These are phyloP conservation scores for Hydrocynus forskahlii DNA, from an alignment of 2,797 vertebrate genomes.

Conservation along the genomic window DNA sequence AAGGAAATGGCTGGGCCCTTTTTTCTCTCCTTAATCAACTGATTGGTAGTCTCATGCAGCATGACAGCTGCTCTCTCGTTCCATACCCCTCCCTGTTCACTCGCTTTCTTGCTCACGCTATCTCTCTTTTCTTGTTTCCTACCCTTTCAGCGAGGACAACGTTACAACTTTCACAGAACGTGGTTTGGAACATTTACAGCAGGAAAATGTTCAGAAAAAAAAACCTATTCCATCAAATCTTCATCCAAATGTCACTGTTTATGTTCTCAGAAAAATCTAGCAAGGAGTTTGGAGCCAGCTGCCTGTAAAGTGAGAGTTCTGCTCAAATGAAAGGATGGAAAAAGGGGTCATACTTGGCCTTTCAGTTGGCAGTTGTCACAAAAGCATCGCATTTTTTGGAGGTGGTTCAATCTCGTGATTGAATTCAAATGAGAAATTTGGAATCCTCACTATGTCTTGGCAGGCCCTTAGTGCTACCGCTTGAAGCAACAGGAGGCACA, in stretches of 20 bases:
- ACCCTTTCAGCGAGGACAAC: neutral
- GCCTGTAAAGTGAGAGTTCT: neutral
- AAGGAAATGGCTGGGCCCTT: slow-evolving; percentile 39
- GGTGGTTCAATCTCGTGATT: slow-evolving; percentile 41
- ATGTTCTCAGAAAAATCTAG: no score
- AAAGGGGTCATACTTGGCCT: slow-evolving; percentile 15
- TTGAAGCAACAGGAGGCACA: slow-evolving; percentile 45
- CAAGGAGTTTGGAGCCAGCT: neutral
- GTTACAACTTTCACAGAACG: neutral
- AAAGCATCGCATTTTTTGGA: slow-evolving; percentile 27
- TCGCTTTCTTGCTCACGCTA: neutral
- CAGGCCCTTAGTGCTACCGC: slow-evolving; percentile 37
- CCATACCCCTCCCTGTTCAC: neutral
- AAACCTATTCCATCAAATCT: neutral
- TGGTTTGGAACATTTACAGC: neutral
- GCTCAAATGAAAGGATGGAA: slow-evolving; percentile 11
- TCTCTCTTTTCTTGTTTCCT: neutral
- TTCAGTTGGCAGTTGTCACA: slow-evolving; percentile 37
- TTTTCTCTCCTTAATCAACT: slow-evolving; percentile 45
- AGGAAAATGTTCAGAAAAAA: no score
- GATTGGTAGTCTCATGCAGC: slow-evolving; percentile 52
- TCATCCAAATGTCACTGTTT: neutral
- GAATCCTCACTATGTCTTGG: slow-evolving; percentile 30
- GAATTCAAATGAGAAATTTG: slow-evolving; percentile 46
- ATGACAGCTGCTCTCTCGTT: slow-evolving; percentile 39